Percentiles rank a stretch among this genome's conserved stretches.
Conservation (phyloP, 2,797 vertebrate species). For the Vireo griseus region DNA sequence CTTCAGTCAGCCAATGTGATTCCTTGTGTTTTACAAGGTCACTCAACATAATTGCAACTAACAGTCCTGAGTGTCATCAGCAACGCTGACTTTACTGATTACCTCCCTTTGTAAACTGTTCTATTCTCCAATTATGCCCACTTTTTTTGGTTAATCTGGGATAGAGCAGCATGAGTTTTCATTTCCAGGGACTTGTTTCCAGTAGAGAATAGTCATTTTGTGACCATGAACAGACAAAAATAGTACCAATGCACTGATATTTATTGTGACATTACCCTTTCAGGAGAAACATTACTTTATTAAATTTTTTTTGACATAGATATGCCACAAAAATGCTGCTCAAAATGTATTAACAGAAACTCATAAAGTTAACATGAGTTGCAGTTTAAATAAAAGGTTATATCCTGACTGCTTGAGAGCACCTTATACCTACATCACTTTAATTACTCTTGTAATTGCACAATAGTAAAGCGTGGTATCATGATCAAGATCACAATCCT, state of each 20-base stretch:
- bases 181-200: slow-evolving; percentile 7
- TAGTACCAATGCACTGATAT: background rate
- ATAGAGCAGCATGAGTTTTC: slow-evolving; percentile 9
- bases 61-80: background rate
- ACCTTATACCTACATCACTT: background rate
- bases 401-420: background rate
- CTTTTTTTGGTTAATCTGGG: slow-evolving; percentile 9
- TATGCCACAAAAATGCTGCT: background rate
- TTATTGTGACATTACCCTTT: background rate
- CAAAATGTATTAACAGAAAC: background rate
- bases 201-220: background rate
- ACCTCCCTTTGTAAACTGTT: background rate
- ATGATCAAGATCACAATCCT: background rate
- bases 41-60: background rate
- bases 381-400: background rate
- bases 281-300: background rate
- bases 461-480: background rate
- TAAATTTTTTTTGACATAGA: background rate
- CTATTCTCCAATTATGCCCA: background rate
- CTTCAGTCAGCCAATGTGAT: background rate
- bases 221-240: background rate
- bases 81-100: background rate
- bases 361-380: background rate
- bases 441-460: background rate
- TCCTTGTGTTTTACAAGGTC: background rate